Evolutionary conservation across 2,888 invertebrate genomes (phyloP), one percentile per base, ranked within the genome.

Genomic region (Dorcus hopei): DNA sequence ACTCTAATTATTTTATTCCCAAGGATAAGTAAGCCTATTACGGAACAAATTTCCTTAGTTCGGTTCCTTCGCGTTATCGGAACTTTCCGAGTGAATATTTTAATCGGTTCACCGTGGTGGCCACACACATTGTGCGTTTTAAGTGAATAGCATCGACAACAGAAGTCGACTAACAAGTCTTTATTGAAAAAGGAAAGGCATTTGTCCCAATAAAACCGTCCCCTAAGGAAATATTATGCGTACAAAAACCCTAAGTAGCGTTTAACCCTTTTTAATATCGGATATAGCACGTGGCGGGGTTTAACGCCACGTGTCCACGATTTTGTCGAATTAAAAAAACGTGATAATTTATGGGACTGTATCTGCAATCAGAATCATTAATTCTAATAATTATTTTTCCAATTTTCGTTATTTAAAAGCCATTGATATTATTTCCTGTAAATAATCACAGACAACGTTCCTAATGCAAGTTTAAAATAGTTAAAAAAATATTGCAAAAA

Each of bases 261-360:
- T 70, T 72, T 75, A 77, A 76, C 75, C 74, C 75, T 75, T 77
- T 76, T 75, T 74, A 76, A 77, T 76, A 74, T 75, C 74, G 71
- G 67, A 74, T 63, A 43, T 49, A 49, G 40, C 58, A 51, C 58
- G 54, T 58, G 58, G 47, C 54, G 42, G 54, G 58, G 58, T 54
- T 58, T 54, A 58, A 45, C 43, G 54, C 23, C 42, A 54, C 58
- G 53, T 53, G 58, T 54, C 54, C 52, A 39, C 11, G 26, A 47
- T 47, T 47, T 55, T 49, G 58, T 50, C 52, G 49, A 74, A 74
- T 75, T 72, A 74, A 52, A 56, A n/a, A 48, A 74, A 71, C 67
- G 67, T 66, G 66, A 59, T 60, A 65, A 65, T 64, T 59, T 61
- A 61, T 64, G 47, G 49, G 9, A 33, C 11, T 14, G 53, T 7